Evolutionary conservation across 2,888 invertebrate genomes (phyloP).

Genomic region (Philereme vetulata): DNA sequence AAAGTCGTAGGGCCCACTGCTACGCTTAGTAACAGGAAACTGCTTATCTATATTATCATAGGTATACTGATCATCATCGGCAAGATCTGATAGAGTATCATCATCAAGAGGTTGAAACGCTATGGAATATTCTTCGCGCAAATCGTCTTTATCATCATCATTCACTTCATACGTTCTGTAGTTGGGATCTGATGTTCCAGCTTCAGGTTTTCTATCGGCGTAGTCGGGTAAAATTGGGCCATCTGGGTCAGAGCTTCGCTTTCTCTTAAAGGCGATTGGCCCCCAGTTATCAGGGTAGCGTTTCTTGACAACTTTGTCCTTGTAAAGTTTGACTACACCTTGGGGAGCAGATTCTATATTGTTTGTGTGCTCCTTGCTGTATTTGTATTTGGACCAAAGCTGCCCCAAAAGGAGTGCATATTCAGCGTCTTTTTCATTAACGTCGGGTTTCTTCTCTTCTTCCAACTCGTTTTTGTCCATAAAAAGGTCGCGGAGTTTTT

Average conservation of each 20-base stretch:
- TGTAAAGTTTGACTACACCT: constrained; percentile 75
- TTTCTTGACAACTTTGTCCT: constrained; percentile 76
- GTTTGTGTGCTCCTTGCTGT: constrained; percentile 63
- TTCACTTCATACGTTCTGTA: constrained; percentile 66
- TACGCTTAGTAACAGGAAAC: constrained; percentile 87
- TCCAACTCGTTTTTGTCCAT: constrained; percentile 64
- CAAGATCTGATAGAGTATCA: constrained; percentile 64
- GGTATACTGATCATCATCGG: constrained; percentile 70
- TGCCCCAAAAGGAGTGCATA: constrained; percentile 82
- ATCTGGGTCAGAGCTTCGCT: constrained; percentile 71
- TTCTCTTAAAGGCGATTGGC: constrained; percentile 78
- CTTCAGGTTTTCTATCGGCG: constrained; percentile 56
- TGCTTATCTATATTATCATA: constrained; percentile 81
- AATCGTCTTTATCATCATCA: constrained; percentile 72
- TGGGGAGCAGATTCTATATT: constrained; percentile 64
- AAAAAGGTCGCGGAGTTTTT: constrained; percentile 69
- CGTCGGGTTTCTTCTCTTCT: constrained; percentile 58
- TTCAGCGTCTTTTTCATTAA: constrained; percentile 74
- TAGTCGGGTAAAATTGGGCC: constrained; percentile 56
- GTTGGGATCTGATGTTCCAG: constrained; percentile 54
- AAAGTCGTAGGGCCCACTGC: constrained; percentile 72
- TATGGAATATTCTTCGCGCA: constrained; percentile 75
- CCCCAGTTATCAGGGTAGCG: constrained; percentile 78
- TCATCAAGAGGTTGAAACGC: constrained; percentile 79
- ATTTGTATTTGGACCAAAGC: constrained; percentile 84